Evolutionary conservation across 35 echinoderm and acorn worm species (phyloP).

Genomic region (Patiria miniata): DNA sequence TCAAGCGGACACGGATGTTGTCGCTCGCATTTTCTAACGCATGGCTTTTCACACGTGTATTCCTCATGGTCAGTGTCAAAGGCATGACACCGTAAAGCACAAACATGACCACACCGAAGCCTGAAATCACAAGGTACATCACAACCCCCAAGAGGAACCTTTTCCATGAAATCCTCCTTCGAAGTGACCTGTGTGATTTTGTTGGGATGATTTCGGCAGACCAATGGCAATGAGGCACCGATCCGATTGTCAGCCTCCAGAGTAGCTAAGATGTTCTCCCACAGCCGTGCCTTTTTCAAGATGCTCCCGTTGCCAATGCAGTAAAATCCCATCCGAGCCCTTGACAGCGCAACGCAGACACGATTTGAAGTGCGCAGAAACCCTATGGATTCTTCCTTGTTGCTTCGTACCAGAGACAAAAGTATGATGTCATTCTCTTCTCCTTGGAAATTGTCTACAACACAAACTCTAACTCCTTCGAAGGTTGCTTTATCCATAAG

Average conservation of each 20-base stretch:
- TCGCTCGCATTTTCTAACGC: slow-evolving; percentile 31
- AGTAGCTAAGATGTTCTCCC: slow-evolving; percentile 56
- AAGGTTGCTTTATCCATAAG: slow-evolving; percentile 64
- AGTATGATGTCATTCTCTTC: slow-evolving; percentile 99
- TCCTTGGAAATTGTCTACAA: slow-evolving; percentile 91
- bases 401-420: slow-evolving; percentile 89
- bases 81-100: slow-evolving; percentile 61
- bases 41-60: slow-evolving; percentile 50
- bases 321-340: slow-evolving; percentile 77
- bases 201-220: slow-evolving; percentile 78
- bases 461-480: slow-evolving; percentile 65
- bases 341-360: slow-evolving; percentile 77
- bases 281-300: slow-evolving; percentile 69
- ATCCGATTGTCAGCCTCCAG: slow-evolving; percentile 25
- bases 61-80: slow-evolving; percentile 41
- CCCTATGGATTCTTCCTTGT: slow-evolving; percentile 80
- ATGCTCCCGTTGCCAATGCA: slow-evolving; percentile 84
- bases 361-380: slow-evolving; percentile 88
- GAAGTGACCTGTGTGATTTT: slow-evolving; percentile 20
- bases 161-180: slow-evolving; percentile 49
- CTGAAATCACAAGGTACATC: slow-evolving; percentile 47
- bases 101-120: slow-evolving; percentile 78
- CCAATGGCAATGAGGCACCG: slow-evolving; percentile 43
- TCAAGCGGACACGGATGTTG: neutral
- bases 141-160: slow-evolving; percentile 74